Evolutionary conservation across 1,140 invertebrate genomes (phyloP).

Genomic region (Drosophila nannoptera): DNA sequence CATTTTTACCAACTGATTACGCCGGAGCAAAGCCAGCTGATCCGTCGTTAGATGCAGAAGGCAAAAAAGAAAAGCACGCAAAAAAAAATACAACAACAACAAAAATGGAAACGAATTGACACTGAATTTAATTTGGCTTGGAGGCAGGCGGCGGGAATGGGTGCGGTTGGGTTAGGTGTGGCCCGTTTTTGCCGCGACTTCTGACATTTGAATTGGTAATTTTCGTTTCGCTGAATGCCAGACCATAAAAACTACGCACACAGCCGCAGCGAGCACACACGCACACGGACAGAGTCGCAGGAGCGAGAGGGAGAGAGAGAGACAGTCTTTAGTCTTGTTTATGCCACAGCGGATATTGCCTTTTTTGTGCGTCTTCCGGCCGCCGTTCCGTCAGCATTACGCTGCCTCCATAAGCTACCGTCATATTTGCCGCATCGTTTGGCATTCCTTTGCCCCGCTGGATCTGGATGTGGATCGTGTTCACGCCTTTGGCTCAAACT

Average conservation of each 20-base stretch:
- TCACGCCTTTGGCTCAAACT: constrained; percentile 41
- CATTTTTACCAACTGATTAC: constrained; percentile 42
- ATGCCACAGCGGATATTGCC: constrained; percentile 70
- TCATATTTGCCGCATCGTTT: constrained; percentile 57
- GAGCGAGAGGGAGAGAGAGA: not conserved
- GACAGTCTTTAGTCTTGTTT: constrained; percentile 34
- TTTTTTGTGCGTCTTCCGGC: constrained; percentile 68
- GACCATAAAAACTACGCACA: constrained; percentile 49
- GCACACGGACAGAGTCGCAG: constrained; percentile 1
- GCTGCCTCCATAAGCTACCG: constrained; percentile 15
- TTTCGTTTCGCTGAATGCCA: constrained; percentile 52
- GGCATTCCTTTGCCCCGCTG: constrained; percentile 14
- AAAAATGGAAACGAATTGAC: constrained; percentile 51
- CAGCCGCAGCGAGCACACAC: constrained; percentile 10
- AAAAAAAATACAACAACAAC: not conserved
- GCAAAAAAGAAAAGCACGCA: no score
- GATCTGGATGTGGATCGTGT: constrained; percentile 4
- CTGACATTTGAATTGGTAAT: constrained; percentile 75
- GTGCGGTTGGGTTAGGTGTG: not conserved
- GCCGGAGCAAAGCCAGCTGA: constrained; percentile 24
- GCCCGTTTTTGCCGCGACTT: constrained; percentile 40
- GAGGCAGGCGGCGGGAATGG: constrained; percentile 7
- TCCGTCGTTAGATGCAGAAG: constrained; percentile 52
- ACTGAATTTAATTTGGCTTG: constrained; percentile 71
- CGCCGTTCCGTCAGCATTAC: constrained; percentile 44